A percentile compares a stretch with the other conserved stretches of the same genome.
These are phyloP conservation scores for Peribatodes rhomboidaria DNA, from an alignment of 2,888 invertebrate genomes.

Conservation along the genomic window DNA sequence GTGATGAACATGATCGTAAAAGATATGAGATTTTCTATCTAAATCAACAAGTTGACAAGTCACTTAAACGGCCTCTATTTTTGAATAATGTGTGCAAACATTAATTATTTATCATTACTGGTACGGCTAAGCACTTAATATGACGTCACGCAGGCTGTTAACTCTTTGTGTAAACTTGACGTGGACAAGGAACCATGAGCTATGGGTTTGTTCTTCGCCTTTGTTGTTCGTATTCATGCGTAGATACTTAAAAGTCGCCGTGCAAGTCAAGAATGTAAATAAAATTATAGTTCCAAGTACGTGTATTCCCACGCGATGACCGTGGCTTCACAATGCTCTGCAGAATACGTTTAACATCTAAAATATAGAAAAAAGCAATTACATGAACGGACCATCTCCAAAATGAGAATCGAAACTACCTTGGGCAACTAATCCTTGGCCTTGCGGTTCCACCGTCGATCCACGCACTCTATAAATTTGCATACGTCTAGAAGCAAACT, in stretches of 20 bases:
- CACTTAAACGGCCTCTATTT: background rate
- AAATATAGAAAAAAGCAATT: constrained; percentile 13
- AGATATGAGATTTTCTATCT: background rate
- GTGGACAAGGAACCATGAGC: constrained; percentile 24
- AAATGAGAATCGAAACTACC: constrained; percentile 5
- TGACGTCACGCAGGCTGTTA: constrained; percentile 39
- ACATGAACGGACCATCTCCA: background rate
- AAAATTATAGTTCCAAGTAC: constrained; percentile 68
- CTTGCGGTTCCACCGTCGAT: constrained; percentile 1
- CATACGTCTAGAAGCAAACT: constrained; percentile 21
- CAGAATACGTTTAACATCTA: constrained; percentile 27
- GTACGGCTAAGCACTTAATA: constrained; percentile 12
- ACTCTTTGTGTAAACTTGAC: constrained; percentile 37
- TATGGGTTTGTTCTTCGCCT: constrained; percentile 45
- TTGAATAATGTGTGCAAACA: constrained; percentile 25
- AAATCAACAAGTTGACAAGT: background rate
- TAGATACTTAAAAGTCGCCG: constrained; percentile 55
- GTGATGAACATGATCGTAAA: constrained; percentile 5
- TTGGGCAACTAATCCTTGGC: constrained; percentile 14
- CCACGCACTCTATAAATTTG: constrained; percentile 10
- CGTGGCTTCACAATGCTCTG: constrained; percentile 50
- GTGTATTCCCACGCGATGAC: constrained; percentile 70
- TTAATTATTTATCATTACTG: constrained; percentile 37
- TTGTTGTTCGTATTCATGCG: constrained; percentile 52
- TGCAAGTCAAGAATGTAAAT: constrained; percentile 66